These are phyloP conservation scores for Volucella inanis DNA, from an alignment of 2,888 invertebrate genomes.

Conservation along the genomic window DNA sequence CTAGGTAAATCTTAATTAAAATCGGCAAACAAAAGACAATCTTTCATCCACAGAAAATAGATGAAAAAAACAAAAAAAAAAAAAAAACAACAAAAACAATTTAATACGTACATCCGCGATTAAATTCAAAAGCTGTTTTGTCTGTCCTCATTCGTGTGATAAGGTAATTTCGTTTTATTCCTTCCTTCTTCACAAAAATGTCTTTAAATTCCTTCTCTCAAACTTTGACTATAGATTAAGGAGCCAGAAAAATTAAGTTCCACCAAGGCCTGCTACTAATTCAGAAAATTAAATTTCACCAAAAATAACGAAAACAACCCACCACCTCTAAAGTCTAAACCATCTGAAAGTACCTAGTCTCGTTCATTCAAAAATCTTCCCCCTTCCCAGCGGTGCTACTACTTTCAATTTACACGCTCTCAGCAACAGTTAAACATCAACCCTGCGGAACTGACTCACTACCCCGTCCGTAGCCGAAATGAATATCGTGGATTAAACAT, in stretches of 20 bases:
- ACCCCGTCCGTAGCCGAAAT: conserved; percentile 49
- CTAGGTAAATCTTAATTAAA: conserved; percentile 64
- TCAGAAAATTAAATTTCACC: conserved; percentile 69
- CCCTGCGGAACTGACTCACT: conserved; percentile 10
- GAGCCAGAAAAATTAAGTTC: conserved; percentile 12
- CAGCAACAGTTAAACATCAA: conserved; percentile 47
- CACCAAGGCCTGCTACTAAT: conserved; percentile 32
- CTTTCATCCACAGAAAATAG: background rate
- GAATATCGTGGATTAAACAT: conserved; percentile 72
- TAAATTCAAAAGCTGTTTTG: conserved; percentile 31
- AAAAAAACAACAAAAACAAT: conserved; percentile 31
- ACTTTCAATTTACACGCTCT: conserved; percentile 70
- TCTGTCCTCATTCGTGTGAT: conserved; percentile 23
- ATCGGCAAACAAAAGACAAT: conserved; percentile 48
- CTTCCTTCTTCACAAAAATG: background rate
- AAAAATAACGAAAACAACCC: conserved; percentile 19
- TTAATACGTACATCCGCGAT: conserved; percentile 31
- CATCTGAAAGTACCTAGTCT: conserved; percentile 41
- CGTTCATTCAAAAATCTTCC: conserved; percentile 41
- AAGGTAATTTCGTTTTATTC: conserved; percentile 33
- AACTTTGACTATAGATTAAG: conserved; percentile 4
- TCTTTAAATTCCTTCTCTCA: conserved; percentile 29
- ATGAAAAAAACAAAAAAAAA: background rate
- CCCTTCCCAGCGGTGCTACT: conserved; percentile 62
- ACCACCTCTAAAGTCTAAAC: background rate